Conservation (phyloP, 2,888 invertebrate genomes). For the Smittia sp. region DNA sequence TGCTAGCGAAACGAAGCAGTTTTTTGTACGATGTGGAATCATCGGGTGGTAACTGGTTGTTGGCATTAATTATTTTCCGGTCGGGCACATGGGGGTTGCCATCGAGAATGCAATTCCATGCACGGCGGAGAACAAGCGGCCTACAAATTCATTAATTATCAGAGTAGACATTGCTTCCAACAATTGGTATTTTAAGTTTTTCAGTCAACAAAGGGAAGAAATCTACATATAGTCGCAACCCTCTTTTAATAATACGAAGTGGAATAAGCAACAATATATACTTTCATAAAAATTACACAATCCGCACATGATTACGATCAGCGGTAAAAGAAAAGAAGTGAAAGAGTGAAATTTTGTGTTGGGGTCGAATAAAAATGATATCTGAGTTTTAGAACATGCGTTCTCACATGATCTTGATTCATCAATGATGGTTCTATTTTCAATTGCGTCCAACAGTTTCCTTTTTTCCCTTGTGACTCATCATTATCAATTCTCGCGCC, state of each 20-base stretch:
- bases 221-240: not conserved
- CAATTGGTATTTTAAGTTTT: constrained; percentile 22
- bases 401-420: no score
- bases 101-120: constrained; percentile 19
- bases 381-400: no score
- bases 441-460: not conserved
- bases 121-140: not conserved
- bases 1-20: not conserved
- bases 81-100: constrained; percentile 7
- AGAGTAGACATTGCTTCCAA: constrained; percentile 22
- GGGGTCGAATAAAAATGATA: no score
- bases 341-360: no score
- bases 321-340: not conserved
- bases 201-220: not conserved
- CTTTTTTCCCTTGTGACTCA: not conserved
- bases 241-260: no score
- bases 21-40: not conserved
- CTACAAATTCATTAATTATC: constrained; percentile 31
- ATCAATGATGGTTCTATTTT: no score
- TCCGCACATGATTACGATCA: not conserved
- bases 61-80: constrained; percentile 39
- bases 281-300: constrained; percentile 6
- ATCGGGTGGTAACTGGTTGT: constrained; percentile 35
- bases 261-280: no score
- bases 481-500: constrained; percentile 7